A percentile compares a stretch with the other conserved stretches of the same genome.
Evolutionary conservation across 2,797 vertebrate genomes (phyloP).

Genomic region (Aphelocoma californica): DNA sequence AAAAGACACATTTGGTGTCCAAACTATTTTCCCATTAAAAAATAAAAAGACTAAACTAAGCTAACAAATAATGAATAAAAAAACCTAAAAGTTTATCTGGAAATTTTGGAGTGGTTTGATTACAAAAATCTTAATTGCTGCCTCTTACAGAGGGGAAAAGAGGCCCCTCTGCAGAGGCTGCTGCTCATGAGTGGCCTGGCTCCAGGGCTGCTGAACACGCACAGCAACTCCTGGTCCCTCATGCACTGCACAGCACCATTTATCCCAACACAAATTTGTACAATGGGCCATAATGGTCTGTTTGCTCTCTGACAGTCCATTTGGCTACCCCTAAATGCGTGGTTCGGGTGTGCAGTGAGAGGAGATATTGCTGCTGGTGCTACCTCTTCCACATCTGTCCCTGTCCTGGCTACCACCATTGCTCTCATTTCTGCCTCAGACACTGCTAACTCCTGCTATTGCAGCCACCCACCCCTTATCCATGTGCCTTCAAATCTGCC

Average conservation of each 20-base stretch:
- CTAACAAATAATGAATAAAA: not conserved
- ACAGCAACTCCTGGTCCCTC: not conserved
- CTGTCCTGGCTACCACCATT: not conserved
- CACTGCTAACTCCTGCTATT: not conserved
- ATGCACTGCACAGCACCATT: not conserved
- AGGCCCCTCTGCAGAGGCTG: not conserved
- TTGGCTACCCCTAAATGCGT: slow-evolving; percentile 14
- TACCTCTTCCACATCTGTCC: not conserved
- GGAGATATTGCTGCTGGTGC: not conserved
- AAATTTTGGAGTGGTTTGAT: not conserved
- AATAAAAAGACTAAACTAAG: not conserved
- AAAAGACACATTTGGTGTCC: not conserved
- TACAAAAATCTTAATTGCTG: not conserved
- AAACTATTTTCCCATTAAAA: not conserved
- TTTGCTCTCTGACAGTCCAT: slow-evolving; percentile 15
- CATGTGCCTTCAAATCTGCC: not conserved
- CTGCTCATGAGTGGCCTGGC: not conserved
- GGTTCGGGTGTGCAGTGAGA: not conserved
- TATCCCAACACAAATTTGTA: slow-evolving; percentile 1
- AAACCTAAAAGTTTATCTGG: not conserved
- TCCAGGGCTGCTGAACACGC: not conserved
- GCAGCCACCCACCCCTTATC: not conserved
- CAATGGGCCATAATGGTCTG: not conserved
- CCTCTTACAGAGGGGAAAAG: not conserved
- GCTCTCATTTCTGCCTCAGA: not conserved